phyloP scores from a whole-genome alignment of 2,113 vertebrate genomes.

The Lampris incognitus region DNA sequence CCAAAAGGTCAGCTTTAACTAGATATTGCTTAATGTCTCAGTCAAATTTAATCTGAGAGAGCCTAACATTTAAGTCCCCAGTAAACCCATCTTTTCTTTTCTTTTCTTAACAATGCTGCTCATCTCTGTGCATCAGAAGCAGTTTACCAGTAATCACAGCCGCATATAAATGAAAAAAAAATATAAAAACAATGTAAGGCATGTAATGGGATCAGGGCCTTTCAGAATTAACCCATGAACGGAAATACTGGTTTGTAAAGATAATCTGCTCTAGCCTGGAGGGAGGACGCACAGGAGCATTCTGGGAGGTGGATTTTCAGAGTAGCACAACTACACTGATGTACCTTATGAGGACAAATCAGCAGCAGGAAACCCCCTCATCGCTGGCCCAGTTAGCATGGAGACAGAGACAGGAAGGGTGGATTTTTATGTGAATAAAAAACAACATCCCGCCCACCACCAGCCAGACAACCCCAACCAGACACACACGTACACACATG shows the following conservation, averaged over 20 bases:
- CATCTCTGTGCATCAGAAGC: neutral
- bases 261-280: neutral
- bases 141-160: neutral
- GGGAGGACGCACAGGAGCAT: neutral
- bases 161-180: constrained; percentile 4
- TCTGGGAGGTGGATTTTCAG: constrained; percentile 16
- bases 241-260: neutral
- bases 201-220: neutral
- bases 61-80: constrained; percentile 56
- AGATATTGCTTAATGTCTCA: constrained; percentile 55
- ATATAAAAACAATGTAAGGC: neutral
- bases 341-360: neutral
- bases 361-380: neutral
- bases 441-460: constrained; percentile 15
- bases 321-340: neutral
- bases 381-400: constrained; percentile 12
- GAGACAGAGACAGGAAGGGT: neutral
- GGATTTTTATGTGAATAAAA: constrained; percentile 18
- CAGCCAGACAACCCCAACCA: neutral
- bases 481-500: neutral
- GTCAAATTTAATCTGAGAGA: constrained; percentile 58
- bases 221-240: neutral
- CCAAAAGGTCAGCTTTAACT: constrained; percentile 62
- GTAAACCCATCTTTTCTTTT: neutral
- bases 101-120: neutral